A percentile compares a stretch with the other conserved stretches of the same genome.
These are phyloP conservation scores for Martes flavigula DNA, from an alignment of 2,797 vertebrate species.

Conservation along the genomic window DNA sequence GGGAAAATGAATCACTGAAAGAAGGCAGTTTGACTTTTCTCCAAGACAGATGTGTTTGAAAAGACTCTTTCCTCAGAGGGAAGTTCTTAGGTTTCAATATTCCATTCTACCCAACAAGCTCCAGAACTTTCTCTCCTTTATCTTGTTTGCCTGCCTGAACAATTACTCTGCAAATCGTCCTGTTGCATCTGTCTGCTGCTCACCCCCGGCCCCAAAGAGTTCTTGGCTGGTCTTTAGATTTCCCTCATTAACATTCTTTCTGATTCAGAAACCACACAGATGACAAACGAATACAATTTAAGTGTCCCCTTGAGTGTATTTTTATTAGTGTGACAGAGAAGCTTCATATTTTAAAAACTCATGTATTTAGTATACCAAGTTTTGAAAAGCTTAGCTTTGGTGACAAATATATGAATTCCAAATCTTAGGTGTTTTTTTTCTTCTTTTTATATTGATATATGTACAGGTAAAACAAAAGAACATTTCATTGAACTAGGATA, in stretches of 20 bases:
- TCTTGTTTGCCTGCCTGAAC: not conserved
- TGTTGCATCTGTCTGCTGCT: not conserved
- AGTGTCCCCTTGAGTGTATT: not conserved
- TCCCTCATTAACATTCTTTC: not conserved
- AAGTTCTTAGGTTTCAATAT: not conserved
- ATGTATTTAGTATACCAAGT: not conserved
- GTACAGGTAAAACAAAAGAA: not conserved
- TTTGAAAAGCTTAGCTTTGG: constrained; percentile 51
- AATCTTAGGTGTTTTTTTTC: not conserved
- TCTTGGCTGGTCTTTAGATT: not conserved
- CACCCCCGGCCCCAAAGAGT: not conserved
- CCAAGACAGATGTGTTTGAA: not conserved
- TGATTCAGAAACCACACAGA: constrained; percentile 16
- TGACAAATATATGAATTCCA: not conserved
- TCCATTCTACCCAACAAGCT: not conserved
- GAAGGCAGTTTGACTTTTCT: constrained; percentile 27
- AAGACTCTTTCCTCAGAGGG: not conserved
- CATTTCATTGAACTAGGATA: not conserved
- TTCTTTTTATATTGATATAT: not conserved
- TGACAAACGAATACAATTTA: constrained; percentile 3
- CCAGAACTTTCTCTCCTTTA: constrained; percentile 6
- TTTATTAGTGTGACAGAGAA: constrained; percentile 26
- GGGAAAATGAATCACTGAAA: constrained; percentile 12
- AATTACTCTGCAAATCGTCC: not conserved
- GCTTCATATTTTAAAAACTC: not conserved